Percentiles rank a stretch among this genome's conserved stretches.
These are phyloP conservation scores for Drosophila merina DNA, from an alignment of 2,888 invertebrate genomes.

Conservation along the genomic window DNA sequence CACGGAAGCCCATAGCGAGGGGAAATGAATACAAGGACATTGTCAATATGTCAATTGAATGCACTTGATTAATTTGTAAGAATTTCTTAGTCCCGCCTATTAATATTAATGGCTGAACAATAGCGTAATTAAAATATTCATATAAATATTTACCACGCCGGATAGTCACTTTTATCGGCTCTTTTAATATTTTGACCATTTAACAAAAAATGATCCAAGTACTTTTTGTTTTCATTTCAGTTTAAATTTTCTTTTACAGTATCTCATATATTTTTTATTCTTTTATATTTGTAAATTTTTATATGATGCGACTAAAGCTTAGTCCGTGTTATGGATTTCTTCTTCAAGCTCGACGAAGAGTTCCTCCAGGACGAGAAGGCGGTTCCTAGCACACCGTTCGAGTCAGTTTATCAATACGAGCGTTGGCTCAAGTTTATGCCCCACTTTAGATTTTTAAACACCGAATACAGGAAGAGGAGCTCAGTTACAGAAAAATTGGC, in stretches of 20 bases:
- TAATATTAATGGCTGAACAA: conserved; percentile 33
- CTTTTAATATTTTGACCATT: not conserved
- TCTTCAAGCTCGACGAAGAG: no score
- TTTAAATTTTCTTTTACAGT: not conserved
- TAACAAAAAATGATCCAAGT: not conserved
- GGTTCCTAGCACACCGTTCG: no score
- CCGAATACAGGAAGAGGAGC: not conserved
- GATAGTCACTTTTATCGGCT: conserved; percentile 14
- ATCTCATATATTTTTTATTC: no score
- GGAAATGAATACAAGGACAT: conserved; percentile 45
- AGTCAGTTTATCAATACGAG: no score
- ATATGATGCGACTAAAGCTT: no score
- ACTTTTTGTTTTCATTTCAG: not conserved
- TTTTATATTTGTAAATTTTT: no score
- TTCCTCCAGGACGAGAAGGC: no score
- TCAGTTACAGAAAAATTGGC: not conserved
- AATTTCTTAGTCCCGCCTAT: conserved; percentile 28
- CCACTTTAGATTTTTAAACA: not conserved
- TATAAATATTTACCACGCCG: conserved; percentile 9
- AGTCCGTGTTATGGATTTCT: no score
- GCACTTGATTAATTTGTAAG: conserved; percentile 64
- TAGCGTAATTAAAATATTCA: conserved; percentile 22
- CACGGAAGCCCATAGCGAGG: conserved; percentile 51
- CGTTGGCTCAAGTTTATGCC: not conserved
- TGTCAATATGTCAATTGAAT: conserved; percentile 62